Conservation (phyloP, 2,888 invertebrate genomes). For the Apodemia mormo region DNA sequence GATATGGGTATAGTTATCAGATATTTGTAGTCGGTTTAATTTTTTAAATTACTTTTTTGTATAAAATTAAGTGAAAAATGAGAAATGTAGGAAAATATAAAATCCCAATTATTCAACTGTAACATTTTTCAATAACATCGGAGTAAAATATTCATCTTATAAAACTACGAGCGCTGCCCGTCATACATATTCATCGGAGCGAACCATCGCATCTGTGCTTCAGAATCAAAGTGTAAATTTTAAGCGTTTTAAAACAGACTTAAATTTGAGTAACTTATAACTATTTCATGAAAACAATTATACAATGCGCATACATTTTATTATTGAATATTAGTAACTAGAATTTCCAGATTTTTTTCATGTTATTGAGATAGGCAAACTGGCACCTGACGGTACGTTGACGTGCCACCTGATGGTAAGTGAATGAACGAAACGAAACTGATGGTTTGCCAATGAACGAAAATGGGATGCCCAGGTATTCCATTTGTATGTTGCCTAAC, state of each 20-base stretch:
- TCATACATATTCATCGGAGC: slow-evolving; percentile 38
- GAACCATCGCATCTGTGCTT: slow-evolving; percentile 30
- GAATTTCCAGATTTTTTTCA: not conserved
- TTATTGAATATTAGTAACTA: not conserved
- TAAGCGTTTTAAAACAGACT: slow-evolving; percentile 16
- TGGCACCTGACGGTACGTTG: too few species aligned
- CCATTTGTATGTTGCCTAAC: too few species aligned
- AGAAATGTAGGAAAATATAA: not conserved
- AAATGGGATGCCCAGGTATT: too few species aligned
- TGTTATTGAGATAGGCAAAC: too few species aligned
- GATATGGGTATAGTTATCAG: too few species aligned
- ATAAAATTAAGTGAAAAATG: not conserved
- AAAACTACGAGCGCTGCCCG: slow-evolving; percentile 27
- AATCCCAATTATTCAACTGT: slow-evolving; percentile 14
- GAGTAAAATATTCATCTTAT: slow-evolving; percentile 29
- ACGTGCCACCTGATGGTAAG: too few species aligned
- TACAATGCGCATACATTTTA: not conserved
- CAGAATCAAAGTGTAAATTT: slow-evolving; percentile 16
- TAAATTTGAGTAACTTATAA: slow-evolving; percentile 10
- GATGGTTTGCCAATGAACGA: too few species aligned
- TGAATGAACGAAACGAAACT: too few species aligned
- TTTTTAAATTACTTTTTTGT: too few species aligned
- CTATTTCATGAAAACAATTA: slow-evolving; percentile 14
- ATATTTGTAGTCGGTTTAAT: too few species aligned
- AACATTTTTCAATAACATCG: slow-evolving; percentile 33